Conservation (phyloP, 2,888 invertebrate genomes). For the Mechanitis messenoides region DNA sequence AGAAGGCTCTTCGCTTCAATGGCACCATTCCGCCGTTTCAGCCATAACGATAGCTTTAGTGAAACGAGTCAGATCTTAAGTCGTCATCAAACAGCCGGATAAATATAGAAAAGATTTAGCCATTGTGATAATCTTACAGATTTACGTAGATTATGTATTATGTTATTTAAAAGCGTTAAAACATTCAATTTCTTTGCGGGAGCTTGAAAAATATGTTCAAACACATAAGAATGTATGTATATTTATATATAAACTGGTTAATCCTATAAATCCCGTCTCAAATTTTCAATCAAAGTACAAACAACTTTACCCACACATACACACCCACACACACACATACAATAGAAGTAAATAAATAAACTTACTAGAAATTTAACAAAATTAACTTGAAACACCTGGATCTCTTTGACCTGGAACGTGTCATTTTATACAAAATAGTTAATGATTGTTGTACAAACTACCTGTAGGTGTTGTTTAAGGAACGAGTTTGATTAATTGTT, state of each 20-base stretch:
- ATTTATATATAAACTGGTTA: not conserved
- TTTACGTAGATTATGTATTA: too few relatives aligned
- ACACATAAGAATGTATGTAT: too few relatives aligned
- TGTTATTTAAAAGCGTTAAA: too few relatives aligned
- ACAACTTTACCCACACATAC: not conserved
- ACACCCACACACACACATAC: too few relatives aligned
- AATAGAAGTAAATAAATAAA: not conserved
- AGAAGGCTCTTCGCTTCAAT: conserved; percentile 24
- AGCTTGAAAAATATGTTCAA: too few relatives aligned
- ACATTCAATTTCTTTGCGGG: too few relatives aligned
- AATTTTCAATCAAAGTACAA: not conserved
- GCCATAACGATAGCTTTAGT: conserved; percentile 20
- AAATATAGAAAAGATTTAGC: conserved; percentile 8
- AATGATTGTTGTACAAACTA: not conserved
- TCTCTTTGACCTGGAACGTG: not conserved
- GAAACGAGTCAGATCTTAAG: conserved; percentile 24
- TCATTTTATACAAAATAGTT: not conserved
- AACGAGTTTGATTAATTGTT: too few relatives aligned
- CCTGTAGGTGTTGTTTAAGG: conserved; percentile 1
- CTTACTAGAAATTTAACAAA: not conserved
- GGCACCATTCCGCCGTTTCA: conserved; percentile 21
- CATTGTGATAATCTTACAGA: too few relatives aligned
- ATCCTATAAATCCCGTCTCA: not conserved
- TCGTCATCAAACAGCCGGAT: conserved; percentile 16
- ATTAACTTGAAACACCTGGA: not conserved